Percentiles rank a stretch among this genome's conserved stretches.
phyloP scores from a whole-genome alignment of 2,113 vertebrate genomes.

The Onychostoma macrolepis region DNA sequence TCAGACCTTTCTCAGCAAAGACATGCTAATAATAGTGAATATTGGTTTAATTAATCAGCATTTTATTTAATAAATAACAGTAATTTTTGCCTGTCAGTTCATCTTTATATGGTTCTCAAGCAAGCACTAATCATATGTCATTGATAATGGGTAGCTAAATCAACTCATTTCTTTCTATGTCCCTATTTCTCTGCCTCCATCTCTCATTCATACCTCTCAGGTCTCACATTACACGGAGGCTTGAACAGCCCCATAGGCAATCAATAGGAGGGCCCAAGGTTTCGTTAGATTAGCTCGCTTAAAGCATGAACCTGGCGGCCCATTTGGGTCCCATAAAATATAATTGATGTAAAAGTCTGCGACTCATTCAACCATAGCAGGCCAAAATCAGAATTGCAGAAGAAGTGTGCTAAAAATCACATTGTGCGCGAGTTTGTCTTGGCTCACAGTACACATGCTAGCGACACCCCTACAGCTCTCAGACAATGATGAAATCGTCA shows the following conservation, averaged over 20 bases:
- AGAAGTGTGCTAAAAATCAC: constrained; percentile 30
- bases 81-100: neutral
- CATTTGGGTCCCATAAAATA: constrained; percentile 47
- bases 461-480: neutral
- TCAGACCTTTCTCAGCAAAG: neutral
- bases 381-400: constrained; percentile 34
- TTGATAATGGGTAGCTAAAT: neutral
- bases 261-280: constrained; percentile 45
- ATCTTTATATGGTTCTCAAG: neutral
- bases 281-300: constrained; percentile 49
- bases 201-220: constrained; percentile 31
- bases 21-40: neutral
- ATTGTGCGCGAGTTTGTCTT: neutral
- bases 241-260: constrained; percentile 51
- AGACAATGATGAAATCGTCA: constrained; percentile 37
- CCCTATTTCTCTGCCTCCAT: neutral
- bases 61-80: neutral
- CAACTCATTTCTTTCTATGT: neutral
- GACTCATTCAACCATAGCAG: constrained; percentile 38
- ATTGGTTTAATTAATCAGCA: neutral
- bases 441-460: neutral
- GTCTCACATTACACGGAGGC: constrained; percentile 56
- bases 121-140: neutral
- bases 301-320: constrained; percentile 36
- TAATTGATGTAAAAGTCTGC: constrained; percentile 45